Base-by-base conservation (phyloP, 2,888 invertebrate species). In the Drosophila peninsularis region DNA sequence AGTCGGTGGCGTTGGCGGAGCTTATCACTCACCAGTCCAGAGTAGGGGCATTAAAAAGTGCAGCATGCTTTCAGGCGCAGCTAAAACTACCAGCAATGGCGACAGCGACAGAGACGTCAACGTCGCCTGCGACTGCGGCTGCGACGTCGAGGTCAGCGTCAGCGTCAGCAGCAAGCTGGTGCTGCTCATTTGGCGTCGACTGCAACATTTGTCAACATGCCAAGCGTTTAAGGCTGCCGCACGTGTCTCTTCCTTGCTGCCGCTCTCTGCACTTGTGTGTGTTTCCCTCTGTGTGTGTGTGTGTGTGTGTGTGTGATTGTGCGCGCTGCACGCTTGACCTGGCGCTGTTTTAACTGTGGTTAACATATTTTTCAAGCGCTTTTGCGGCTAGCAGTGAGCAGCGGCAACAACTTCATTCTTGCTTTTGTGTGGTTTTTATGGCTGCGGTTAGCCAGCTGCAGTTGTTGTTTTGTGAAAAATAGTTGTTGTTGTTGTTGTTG, bases 401-500 rank as follows among this genome's bases (percentile, higher is more conserved):
- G 83, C 81, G 80, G 82, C 89, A 85, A 89, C 84, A 85, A 89
- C 88, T 83, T 83, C 83, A 83, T 83, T 83, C 89, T 87, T 89
- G 88, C 89, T 89, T 83, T 83, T 83, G 89, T 83, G 83, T 87
- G 83, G 83, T 89, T 83, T 89, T 83, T 89, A 89, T 83, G 89
- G 83, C 85, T 84, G 75, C 71, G 87, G 90, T 80, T 75, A 65
- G 68, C 80, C 75, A 76, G 83, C 80, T 82, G 71, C 64, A 53
- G 68, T 68, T 74, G 78, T 62, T 70, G 57, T 55, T 62, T 37
- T 63, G 45, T 61, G 50, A 42, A 71, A 57, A 53, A 50, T 45
- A 44, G 37, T 57, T 55, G 50, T 52, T 67, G 57, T 53, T 62
- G 34, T 55, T 60, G 49, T 54, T 70, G 52, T 55, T 62, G 34